Evolutionary conservation across 2,888 invertebrate genomes (phyloP).

Genomic region (Sphinx pinastri): DNA sequence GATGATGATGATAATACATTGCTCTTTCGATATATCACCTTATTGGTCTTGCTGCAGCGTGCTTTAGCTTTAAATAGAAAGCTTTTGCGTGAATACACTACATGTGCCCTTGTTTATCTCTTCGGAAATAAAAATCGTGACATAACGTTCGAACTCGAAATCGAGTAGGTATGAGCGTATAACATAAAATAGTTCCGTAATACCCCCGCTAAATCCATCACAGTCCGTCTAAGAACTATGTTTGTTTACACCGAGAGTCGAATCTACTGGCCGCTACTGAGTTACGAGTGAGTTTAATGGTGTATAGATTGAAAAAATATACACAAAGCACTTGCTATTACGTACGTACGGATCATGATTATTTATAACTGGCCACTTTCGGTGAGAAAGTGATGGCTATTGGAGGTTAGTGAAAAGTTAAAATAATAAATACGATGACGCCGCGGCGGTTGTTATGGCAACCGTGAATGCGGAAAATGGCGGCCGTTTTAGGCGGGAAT

Average conservation of each 20-base stretch:
- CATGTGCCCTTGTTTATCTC: too few species aligned
- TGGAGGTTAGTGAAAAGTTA: constrained; percentile 10
- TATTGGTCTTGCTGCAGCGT: too few species aligned
- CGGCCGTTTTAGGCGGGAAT: constrained; percentile 2
- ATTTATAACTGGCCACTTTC: constrained; percentile 25
- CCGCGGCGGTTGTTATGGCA: constrained; percentile 8
- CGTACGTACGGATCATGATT: constrained; percentile 25
- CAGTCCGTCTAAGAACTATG: constrained; percentile 19
- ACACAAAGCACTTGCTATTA: constrained; percentile 32
- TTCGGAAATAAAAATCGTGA: too few species aligned
- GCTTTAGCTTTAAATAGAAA: too few species aligned
- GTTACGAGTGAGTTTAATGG: constrained; percentile 33
- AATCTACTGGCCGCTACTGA: constrained; percentile 38
- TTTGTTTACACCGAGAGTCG: constrained; percentile 39
- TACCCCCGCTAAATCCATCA: constrained; percentile 1
- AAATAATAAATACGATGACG: constrained; percentile 12
- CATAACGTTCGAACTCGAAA: neutral
- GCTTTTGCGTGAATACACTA: too few species aligned
- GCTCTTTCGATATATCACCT: too few species aligned
- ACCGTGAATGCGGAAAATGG: constrained; percentile 3
- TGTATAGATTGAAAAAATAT: constrained; percentile 38
- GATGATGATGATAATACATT: too few species aligned
- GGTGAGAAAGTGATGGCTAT: constrained; percentile 18
- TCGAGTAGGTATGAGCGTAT: neutral
- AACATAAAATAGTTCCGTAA: neutral